Evolutionary conservation across 1,140 invertebrate genomes (phyloP).

Genomic region (Atta cephalotes): DNA sequence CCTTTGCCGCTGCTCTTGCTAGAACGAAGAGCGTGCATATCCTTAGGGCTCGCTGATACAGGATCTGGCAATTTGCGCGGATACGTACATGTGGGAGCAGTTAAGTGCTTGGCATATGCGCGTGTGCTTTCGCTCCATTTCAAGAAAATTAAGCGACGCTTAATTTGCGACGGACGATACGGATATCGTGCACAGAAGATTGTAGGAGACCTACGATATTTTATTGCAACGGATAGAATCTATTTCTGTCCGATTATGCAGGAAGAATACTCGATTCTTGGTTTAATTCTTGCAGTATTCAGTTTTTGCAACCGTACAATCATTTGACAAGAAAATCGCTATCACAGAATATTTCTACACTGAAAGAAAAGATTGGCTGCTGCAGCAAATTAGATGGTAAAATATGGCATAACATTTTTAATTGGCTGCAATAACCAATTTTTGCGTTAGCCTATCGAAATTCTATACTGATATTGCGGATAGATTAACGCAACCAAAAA

Average conservation of each 20-base stretch:
- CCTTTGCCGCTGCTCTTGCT: constrained; percentile 71
- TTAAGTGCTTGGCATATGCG: constrained; percentile 66
- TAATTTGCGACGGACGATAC: constrained; percentile 32
- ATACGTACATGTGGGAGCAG: constrained; percentile 72
- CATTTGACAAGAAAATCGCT: neutral
- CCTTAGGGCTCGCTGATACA: constrained; percentile 74
- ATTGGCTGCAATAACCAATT: too few relatives aligned
- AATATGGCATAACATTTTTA: too few relatives aligned
- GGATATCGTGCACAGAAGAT: neutral
- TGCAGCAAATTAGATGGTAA: too few relatives aligned
- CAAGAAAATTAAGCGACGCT: constrained; percentile 65
- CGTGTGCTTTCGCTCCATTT: constrained; percentile 60
- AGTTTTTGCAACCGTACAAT: neutral
- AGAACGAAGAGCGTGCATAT: constrained; percentile 72
- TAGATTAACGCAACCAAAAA: too few relatives aligned
- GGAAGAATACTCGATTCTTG: neutral
- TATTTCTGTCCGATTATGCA: neutral
- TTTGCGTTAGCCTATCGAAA: too few relatives aligned
- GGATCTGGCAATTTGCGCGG: constrained; percentile 81
- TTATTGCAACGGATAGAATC: neutral
- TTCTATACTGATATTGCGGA: too few relatives aligned
- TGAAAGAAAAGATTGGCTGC: too few relatives aligned
- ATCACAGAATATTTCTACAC: neutral
- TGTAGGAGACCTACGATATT: neutral
- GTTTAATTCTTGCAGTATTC: neutral